Evolutionary conservation across 2,113 vertebrate species (phyloP).

Genomic region (Tyrannus savana): DNA sequence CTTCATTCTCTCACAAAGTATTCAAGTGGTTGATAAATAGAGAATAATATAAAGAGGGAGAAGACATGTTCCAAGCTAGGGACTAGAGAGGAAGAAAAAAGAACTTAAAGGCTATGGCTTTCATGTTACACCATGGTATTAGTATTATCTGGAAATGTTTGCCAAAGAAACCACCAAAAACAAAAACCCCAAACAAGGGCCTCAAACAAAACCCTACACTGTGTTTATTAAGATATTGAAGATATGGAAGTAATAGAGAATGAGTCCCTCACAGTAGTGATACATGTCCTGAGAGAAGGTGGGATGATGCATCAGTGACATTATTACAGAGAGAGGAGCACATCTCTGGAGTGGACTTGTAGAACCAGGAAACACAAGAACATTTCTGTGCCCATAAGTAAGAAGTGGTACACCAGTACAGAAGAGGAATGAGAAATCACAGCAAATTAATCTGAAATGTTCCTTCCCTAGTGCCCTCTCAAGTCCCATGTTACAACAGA

Average conservation of each 20-base stretch:
- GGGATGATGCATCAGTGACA: not conserved
- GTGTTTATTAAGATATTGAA: not conserved
- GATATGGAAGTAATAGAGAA: not conserved
- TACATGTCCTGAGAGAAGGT: not conserved
- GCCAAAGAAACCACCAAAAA: rapidly evolving
- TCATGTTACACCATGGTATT: not conserved
- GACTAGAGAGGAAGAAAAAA: not conserved
- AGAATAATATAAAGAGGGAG: not conserved
- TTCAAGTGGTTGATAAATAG: conserved; percentile 56
- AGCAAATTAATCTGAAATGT: not conserved
- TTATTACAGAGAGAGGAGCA: not conserved
- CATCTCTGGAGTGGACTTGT: not conserved
- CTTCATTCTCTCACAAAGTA: conserved; percentile 2
- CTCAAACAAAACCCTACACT: not conserved
- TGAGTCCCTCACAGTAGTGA: not conserved
- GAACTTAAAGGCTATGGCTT: not conserved
- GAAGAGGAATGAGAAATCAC: not conserved
- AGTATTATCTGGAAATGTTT: not conserved
- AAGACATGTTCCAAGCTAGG: not conserved
- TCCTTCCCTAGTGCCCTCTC: not conserved
- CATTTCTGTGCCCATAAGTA: not conserved
- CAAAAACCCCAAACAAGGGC: not conserved
- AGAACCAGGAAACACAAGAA: not conserved
- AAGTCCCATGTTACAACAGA: not conserved
- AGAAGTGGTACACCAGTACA: not conserved